Evolutionary conservation across 2,113 vertebrate genomes (phyloP).

Genomic region (Marcusenius ussheri): DNA sequence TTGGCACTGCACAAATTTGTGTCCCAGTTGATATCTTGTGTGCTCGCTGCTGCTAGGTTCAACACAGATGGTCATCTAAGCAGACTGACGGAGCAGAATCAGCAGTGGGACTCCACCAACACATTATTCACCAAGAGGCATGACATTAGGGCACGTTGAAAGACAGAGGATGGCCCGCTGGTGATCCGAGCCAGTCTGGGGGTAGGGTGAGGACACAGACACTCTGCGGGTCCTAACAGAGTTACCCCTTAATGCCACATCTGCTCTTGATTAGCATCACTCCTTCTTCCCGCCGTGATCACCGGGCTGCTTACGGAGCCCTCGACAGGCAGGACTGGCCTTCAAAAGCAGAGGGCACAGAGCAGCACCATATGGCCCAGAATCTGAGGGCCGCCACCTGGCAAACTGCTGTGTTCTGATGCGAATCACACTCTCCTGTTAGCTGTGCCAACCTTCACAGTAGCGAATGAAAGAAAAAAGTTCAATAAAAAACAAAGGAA

Average conservation of each 20-base stretch:
- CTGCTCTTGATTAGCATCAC: constrained; percentile 37
- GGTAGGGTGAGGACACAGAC: constrained; percentile 7
- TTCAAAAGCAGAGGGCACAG: constrained; percentile 23
- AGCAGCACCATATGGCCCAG: constrained; percentile 31
- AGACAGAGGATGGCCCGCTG: constrained; percentile 20
- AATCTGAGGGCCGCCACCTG: constrained; percentile 32
- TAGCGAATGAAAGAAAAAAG: not conserved
- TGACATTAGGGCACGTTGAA: constrained; percentile 17
- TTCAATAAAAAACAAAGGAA: not conserved
- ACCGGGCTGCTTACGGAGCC: constrained; percentile 22
- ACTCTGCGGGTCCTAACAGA: constrained; percentile 18
- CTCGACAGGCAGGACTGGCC: constrained; percentile 27
- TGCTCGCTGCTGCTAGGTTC: not conserved
- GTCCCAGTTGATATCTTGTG: too few species aligned
- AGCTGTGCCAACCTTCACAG: not conserved
- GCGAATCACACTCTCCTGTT: not conserved
- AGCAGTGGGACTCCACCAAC: constrained; percentile 12
- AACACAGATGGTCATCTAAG: constrained; percentile 37
- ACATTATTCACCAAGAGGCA: not conserved
- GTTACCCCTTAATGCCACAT: constrained; percentile 32
- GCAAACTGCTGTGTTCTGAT: constrained; percentile 5
- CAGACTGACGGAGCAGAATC: constrained; percentile 27
- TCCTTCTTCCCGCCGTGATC: constrained; percentile 17
- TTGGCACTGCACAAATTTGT: not conserved
- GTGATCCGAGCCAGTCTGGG: not conserved